Base-by-base conservation (phyloP, 2,888 invertebrate species). In the Leucophenga montana region DNA sequence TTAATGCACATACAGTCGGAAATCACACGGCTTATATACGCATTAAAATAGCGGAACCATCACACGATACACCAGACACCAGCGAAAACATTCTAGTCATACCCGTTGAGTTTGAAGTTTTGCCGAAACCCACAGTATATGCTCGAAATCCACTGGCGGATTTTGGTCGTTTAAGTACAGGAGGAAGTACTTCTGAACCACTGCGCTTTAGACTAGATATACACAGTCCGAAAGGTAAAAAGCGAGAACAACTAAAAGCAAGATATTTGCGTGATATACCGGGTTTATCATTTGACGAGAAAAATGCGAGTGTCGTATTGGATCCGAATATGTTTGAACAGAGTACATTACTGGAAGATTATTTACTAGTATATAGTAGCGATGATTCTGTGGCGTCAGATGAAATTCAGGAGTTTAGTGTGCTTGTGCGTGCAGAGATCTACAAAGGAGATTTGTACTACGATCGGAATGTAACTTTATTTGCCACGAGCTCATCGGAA, bases 11-110 rank as follows among this genome's bases (percentile, higher is more conserved):
- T 78, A 90, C 91, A 77, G 94, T 94, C 85, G 94, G 93, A 84
- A 96, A 96, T 89, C 93, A 95, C 87, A 95, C 95, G 70, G 94
- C 95, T 46, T 96, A 94, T 84, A 93, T 96, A 85, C 93, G 94
- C 46, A 88, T 89, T 11, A 89, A 89, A 79, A 86, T 89, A 14
- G 83, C 87, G 0, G 85, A 87, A 70, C 73, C 78, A 71, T 44
- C 77, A 67, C 16, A 67, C 11, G 65, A 70, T 31, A 18, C 71
- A 66, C 68, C 73, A 22, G 71, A 75, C 27, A 71, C 72, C 5
- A 77, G 73, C 50, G 87, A 88, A 57, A 84, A 85, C 66, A 77
- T 88, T 76, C 90, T 96, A 75, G 92, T 96, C 74, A 92, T 96
- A 75, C 95, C 96, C 39, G 91, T 96, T 61, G 96, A 96, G 89